Percentiles rank a stretch among this genome's conserved stretches.
phyloP scores from a whole-genome alignment of 2,888 invertebrate species.

The Polia nebulosa region DNA sequence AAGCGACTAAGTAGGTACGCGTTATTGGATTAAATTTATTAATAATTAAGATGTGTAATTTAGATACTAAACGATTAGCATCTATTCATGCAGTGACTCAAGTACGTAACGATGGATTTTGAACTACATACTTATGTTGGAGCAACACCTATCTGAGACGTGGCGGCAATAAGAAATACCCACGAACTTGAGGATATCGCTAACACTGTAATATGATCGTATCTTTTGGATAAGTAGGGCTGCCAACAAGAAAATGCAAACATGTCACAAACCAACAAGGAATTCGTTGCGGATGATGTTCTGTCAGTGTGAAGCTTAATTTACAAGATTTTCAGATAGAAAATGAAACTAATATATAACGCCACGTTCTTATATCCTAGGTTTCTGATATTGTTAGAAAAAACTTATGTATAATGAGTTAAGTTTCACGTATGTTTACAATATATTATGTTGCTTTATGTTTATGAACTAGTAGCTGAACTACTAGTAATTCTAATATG shows the following conservation, averaged over 20 bases:
- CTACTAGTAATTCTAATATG: not conserved
- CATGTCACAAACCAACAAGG: not conserved
- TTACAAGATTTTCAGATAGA: not conserved
- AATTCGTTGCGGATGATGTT: not conserved
- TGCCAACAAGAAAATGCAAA: not conserved
- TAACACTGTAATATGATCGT: not conserved
- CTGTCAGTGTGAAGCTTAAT: not conserved
- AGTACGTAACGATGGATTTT: not conserved
- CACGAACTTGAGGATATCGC: not conserved
- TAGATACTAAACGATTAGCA: slow-evolving; percentile 7
- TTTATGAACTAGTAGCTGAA: too few species aligned
- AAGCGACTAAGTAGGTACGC: not conserved
- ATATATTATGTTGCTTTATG: not conserved
- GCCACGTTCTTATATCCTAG: not conserved
- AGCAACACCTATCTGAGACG: slow-evolving; percentile 6
- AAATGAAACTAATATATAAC: not conserved
- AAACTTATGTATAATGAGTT: not conserved
- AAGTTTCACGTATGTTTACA: not conserved
- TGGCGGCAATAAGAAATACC: not conserved
- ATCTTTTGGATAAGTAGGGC: slow-evolving; percentile 5
- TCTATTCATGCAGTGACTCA: not conserved
- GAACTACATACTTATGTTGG: not conserved
- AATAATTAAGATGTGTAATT: not conserved
- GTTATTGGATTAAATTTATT: slow-evolving; percentile 7
- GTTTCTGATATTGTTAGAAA: not conserved